Percentiles rank a stretch among this genome's conserved stretches.
These are phyloP conservation scores for Chlorodrepanis virens DNA, from an alignment of 2,113 vertebrate species.

Conservation along the genomic window DNA sequence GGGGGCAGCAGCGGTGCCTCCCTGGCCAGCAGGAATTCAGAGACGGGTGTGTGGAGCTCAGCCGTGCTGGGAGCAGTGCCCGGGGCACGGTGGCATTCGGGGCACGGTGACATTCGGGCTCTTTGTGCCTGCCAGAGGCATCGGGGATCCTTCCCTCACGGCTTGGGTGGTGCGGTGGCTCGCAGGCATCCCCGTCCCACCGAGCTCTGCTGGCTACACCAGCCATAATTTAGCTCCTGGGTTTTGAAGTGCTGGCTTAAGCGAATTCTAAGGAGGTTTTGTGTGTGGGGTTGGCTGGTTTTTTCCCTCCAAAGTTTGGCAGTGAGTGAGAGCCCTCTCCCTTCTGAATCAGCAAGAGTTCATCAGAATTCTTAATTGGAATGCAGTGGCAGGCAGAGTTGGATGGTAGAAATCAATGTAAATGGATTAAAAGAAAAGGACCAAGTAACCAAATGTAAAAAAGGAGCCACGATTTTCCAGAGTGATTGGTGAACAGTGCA, in stretches of 20 bases:
- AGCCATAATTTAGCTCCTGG: not conserved
- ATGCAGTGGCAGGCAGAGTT: constrained; percentile 40
- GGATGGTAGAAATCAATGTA: constrained; percentile 67
- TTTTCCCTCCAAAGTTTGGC: constrained; percentile 4
- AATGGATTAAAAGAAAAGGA: constrained; percentile 54
- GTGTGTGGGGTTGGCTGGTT: not conserved
- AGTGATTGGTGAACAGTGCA: not conserved
- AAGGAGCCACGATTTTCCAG: constrained; percentile 45
- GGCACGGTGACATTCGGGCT: not conserved
- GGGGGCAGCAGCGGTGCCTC: not conserved
- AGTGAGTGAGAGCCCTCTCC: constrained; percentile 7
- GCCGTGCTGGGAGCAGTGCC: not conserved
- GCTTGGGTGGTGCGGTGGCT: not conserved
- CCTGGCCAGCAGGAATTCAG: not conserved
- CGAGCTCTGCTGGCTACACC: not conserved
- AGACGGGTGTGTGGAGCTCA: not conserved
- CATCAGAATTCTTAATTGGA: constrained; percentile 55
- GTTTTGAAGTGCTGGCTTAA: constrained; percentile 34
- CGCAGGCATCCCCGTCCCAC: not conserved
- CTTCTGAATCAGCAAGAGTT: constrained; percentile 62
- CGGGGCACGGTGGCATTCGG: not conserved
- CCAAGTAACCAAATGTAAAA: constrained; percentile 17
- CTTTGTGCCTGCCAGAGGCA: not conserved
- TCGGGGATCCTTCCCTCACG: not conserved
- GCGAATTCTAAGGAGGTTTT: constrained; percentile 3